A percentile compares a stretch with the other conserved stretches of the same genome.
Evolutionary conservation across 1,140 invertebrate genomes (phyloP).

Genomic region (Drosophila carrolli): DNA sequence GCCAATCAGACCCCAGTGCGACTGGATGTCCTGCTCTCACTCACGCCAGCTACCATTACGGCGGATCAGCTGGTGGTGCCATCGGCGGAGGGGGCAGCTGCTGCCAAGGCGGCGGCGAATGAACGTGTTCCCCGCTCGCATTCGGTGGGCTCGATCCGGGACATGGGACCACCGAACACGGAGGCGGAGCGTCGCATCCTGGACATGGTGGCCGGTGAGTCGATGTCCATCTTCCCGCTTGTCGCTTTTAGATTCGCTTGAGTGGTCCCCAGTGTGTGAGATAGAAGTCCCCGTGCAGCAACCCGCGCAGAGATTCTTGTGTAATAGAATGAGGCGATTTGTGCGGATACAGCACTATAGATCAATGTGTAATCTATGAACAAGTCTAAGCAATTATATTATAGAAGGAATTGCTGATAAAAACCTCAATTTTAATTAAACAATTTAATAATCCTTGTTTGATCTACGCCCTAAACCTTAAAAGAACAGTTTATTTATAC

Average conservation of each 20-base stretch:
- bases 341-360: background rate
- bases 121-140: constrained; percentile 86
- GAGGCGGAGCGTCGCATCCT: constrained; percentile 88
- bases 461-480: too few relatives aligned
- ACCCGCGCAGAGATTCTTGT: constrained; percentile 17
- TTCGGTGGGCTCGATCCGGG: constrained; percentile 89
- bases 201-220: constrained; percentile 88
- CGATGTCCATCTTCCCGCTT: constrained; percentile 19
- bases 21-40: constrained; percentile 93
- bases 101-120: constrained; percentile 64
- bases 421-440: too few relatives aligned
- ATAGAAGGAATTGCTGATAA: too few relatives aligned
- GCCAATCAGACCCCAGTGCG: constrained; percentile 95
- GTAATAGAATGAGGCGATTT: constrained; percentile 24
- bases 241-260: constrained; percentile 39
- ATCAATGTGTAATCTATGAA: background rate
- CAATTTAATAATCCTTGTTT: too few relatives aligned
- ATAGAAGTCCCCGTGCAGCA: constrained; percentile 17
- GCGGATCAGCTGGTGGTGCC: constrained; percentile 89
- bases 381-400: background rate
- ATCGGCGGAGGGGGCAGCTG: constrained; percentile 69
- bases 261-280: constrained; percentile 18
- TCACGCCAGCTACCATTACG: constrained; percentile 89
- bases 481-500: too few relatives aligned
- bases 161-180: constrained; percentile 85